These are phyloP conservation scores for Andrena minutula DNA, from an alignment of 2,888 invertebrate genomes.

Conservation along the genomic window DNA sequence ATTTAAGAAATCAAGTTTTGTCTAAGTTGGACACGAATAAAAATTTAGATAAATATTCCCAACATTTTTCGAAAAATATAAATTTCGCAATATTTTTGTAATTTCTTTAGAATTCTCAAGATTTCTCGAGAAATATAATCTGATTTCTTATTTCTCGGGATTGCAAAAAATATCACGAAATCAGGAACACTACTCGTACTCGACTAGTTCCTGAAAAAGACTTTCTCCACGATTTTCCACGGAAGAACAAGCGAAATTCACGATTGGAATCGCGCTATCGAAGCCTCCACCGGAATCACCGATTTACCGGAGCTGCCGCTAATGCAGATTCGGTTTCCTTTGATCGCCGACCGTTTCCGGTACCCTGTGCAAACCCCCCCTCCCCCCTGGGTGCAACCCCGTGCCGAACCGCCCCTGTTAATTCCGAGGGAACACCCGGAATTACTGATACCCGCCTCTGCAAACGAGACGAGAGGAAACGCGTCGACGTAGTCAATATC, in stretches of 20 bases:
- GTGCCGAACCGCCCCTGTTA: constrained; percentile 40
- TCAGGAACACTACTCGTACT: too few relatives aligned
- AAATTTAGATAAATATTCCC: too few relatives aligned
- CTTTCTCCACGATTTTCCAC: not conserved
- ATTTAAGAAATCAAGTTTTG: too few relatives aligned
- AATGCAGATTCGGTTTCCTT: constrained; percentile 57
- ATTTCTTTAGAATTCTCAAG: too few relatives aligned
- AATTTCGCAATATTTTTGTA: too few relatives aligned
- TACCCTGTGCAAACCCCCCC: constrained; percentile 48
- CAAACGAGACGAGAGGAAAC: constrained; percentile 47
- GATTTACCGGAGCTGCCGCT: constrained; percentile 31
- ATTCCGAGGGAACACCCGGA: constrained; percentile 54
- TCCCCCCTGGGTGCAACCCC: constrained; percentile 17
- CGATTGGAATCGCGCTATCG: not conserved
- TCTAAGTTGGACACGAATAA: too few relatives aligned
- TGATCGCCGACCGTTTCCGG: constrained; percentile 59
- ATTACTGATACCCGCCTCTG: constrained; percentile 55
- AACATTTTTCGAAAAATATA: too few relatives aligned
- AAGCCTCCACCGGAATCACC: constrained; percentile 14
- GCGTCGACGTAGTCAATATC: constrained; percentile 43
- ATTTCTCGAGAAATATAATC: too few relatives aligned
- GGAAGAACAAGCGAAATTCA: not conserved
- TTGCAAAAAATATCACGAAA: too few relatives aligned
- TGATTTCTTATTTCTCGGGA: too few relatives aligned
- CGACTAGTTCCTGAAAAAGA: not conserved